Percentiles rank a stretch among this genome's conserved stretches.
Conservation (phyloP, 2,113 vertebrate genomes). For the Rutilus rutilus region DNA sequence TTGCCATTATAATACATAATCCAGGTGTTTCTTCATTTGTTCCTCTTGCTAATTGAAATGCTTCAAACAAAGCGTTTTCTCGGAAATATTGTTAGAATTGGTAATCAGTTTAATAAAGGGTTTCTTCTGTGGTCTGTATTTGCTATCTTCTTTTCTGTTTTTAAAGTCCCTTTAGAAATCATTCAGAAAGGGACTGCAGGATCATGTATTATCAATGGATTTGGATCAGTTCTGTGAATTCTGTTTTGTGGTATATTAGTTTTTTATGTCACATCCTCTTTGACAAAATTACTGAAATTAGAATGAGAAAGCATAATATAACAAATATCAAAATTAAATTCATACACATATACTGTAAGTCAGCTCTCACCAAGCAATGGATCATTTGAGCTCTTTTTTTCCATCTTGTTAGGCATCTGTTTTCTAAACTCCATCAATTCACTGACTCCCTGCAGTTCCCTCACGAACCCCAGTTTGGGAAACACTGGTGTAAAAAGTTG, state of each 20-base stretch:
- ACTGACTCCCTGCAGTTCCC: neutral
- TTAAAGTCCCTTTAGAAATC: too few species aligned
- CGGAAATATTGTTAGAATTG: neutral
- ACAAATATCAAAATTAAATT: neutral
- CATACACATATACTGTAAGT: neutral
- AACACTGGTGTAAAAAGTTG: neutral
- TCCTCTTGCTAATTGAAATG: neutral
- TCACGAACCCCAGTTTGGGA: neutral
- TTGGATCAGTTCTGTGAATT: too few species aligned
- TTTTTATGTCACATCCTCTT: neutral
- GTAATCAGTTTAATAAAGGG: neutral
- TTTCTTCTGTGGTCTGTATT: too few species aligned
- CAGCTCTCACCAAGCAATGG: neutral
- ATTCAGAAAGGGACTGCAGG: neutral
- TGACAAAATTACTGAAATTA: neutral
- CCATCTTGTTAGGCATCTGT: neutral
- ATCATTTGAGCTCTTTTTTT: neutral
- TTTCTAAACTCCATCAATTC: neutral
- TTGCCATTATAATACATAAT: neutral
- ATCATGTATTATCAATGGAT: too few species aligned
- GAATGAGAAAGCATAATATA: neutral
- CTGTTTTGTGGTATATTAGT: too few species aligned
- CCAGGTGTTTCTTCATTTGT: neutral
- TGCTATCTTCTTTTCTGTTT: too few species aligned
- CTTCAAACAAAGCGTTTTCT: neutral